phyloP scores from a whole-genome alignment of 2,888 invertebrate species.

The Sinelater perroti region DNA sequence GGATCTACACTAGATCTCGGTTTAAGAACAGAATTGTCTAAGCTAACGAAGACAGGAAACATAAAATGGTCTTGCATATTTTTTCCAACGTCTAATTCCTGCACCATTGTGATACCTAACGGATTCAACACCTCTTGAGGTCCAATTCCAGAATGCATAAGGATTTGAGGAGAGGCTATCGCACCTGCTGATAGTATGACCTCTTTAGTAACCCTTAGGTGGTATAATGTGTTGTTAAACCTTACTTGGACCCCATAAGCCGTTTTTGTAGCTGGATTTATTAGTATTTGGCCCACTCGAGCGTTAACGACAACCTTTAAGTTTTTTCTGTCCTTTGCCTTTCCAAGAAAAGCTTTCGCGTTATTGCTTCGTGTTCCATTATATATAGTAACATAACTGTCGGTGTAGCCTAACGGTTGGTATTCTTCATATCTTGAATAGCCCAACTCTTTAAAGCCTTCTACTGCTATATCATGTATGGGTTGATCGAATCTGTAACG shows the following conservation, averaged over 20 bases:
- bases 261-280: conserved; percentile 57
- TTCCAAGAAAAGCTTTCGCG: conserved; percentile 67
- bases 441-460: conserved; percentile 48
- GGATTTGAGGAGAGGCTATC: conserved; percentile 69
- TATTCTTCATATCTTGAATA: conserved; percentile 54
- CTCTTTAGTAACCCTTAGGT: conserved; percentile 60
- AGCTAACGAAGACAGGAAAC: conserved; percentile 5
- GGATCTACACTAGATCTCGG: conserved; percentile 12
- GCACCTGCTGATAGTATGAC: conserved; percentile 68
- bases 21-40: conserved; percentile 6
- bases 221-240: conserved; percentile 42
- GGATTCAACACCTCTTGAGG: conserved; percentile 56
- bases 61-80: conserved; percentile 59
- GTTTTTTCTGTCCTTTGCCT: conserved; percentile 64
- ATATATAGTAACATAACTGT: conserved; percentile 58
- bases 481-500: conserved; percentile 21
- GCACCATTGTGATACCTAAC: conserved; percentile 54
- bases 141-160: conserved; percentile 68
- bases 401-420: conserved; percentile 54
- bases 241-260: conserved; percentile 60
- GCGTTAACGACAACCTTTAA: conserved; percentile 65
- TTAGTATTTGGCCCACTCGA: conserved; percentile 65
- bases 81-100: conserved; percentile 61
- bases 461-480: conserved; percentile 22
- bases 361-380: conserved; percentile 64